Base-by-base conservation (phyloP, 2,797 vertebrate species). In the Todus mexicanus region DNA sequence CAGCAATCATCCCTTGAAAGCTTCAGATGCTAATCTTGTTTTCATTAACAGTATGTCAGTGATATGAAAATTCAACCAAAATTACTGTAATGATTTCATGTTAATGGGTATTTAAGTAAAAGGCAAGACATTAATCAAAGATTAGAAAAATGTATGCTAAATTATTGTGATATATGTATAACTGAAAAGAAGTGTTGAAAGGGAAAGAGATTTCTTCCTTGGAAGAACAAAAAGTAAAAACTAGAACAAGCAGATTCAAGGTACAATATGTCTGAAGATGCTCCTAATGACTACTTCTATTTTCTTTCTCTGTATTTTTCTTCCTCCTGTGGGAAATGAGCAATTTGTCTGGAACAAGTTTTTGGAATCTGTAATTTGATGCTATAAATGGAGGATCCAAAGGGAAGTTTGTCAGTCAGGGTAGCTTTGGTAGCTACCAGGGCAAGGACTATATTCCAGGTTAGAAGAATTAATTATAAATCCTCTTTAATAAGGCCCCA, bases 151-250 rank as follows among this genome's bases (percentile, higher is more conserved):
- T 81, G 15, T 84, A 91, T 94, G 92, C 87, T 90, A 90, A 95
- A 90, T 94, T 91, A 96, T 94, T 95, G 66, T 91, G 84, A 95
- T 96, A 47, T 70, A 90, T 93, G 72, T 94, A 33, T 66, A 92
- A 87, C 56, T 87, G 75, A 94, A 96, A 92, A 83, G 70, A 85
- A 75, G 9, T 21, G 10, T 80, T 90, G 35, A 89, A 84, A 89
- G 23, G 16, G 27, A 43, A 91, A 80, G 38, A 75, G 43, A 77
- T 81, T 87, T 87, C n/a, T 87, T 63, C 23, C 59, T 43, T n/a
- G 27, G 45, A 90, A 87, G 73, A 84, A 87, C 10, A 71, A 72
- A 90, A 65, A 71, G 60, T 54, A 80, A 94, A 92, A 66, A 10
- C 10, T 42, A 48, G 40, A 90, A 43, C 43, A 64, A 88, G 56